phyloP scores from a whole-genome alignment of 1,140 invertebrate species.

The Planococcus citri region DNA sequence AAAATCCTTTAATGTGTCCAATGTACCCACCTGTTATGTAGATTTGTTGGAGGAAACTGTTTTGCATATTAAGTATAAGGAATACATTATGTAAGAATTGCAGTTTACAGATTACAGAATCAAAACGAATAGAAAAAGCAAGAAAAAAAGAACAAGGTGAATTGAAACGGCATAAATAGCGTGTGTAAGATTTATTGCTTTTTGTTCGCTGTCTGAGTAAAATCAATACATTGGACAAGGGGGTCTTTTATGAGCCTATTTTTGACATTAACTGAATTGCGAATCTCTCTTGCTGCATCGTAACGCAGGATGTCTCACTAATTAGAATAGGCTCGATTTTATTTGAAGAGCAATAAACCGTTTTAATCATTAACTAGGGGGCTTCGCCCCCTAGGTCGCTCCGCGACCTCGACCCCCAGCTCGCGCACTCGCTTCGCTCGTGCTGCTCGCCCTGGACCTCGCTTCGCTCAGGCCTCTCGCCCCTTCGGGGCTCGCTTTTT shows the following conservation, averaged over 20 bases:
- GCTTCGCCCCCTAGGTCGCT: too few species aligned
- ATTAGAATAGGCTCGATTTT: neutral
- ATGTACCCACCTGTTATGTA: conserved; percentile 1
- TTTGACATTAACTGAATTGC: neutral
- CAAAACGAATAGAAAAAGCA: neutral
- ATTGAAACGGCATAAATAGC: neutral
- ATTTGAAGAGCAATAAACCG: neutral
- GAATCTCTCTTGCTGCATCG: neutral
- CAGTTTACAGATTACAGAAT: conserved; percentile 17
- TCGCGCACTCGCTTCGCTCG: too few species aligned
- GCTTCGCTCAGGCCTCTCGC: too few species aligned
- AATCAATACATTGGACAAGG: neutral
- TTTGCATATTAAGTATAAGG: conserved; percentile 14
- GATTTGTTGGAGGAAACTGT: neutral
- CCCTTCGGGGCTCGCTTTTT: too few species aligned
- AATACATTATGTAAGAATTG: conserved; percentile 14
- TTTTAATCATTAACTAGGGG: too few species aligned
- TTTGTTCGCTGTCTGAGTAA: neutral
- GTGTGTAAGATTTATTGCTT: conserved; percentile 9
- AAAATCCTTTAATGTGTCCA: neutral
- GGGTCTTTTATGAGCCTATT: neutral
- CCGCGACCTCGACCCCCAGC: too few species aligned
- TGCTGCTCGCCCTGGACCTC: too few species aligned
- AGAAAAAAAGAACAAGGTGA: neutral
- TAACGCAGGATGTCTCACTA: neutral